Evolutionary conservation across 2,113 vertebrate species (phyloP), one percentile per base, ranked within the genome.

Genomic region (Neolamprologus toae): DNA sequence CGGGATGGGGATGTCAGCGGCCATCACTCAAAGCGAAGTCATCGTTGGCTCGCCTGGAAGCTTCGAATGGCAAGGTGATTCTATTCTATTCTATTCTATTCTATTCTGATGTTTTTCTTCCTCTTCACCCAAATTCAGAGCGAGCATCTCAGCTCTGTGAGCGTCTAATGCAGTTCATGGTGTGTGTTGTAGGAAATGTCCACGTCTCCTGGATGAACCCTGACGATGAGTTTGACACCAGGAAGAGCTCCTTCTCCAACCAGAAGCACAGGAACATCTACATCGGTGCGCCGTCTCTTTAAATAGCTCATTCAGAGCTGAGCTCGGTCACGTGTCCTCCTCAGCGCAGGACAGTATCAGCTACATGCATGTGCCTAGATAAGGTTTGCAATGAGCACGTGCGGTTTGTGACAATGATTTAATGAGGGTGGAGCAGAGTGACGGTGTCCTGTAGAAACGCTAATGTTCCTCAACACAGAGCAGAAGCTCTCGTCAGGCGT

Each of bases 1-100:
- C 86, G 97, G 96, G 91, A 93, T 97, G 95, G 98, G 98, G 51
- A 96, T 98, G 83, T 98, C 98, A 1, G 97, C 97, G 0, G 95
- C 96, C 90, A 97, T 99, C 93, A 95, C 96, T 1, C 73, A 96
- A 85, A 96, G 92, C 19, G 96, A 97, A 1, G 86, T 98, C 83
- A 97, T 97, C 13, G 95, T 97, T 0, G 98, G 98, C 0, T 97
- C 98, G 0, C 98, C 98, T 0, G 98, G 98, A 0, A 98, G 98
- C 92, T 98, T 95, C 80, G 97, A 97, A 78, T 99, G 98, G 98
- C 98, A 98, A 96, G 98, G 98, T 98, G 31, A 68, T 21, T 57
- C 68, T 19, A 2, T 37, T 83, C 40, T 21, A 21, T 21, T 76
- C 9, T 66, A 35, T 33, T 33, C 33, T 33, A 21, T 33, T 57